Conservation (phyloP, 2,888 invertebrate species). For the Apotomis capreana region DNA sequence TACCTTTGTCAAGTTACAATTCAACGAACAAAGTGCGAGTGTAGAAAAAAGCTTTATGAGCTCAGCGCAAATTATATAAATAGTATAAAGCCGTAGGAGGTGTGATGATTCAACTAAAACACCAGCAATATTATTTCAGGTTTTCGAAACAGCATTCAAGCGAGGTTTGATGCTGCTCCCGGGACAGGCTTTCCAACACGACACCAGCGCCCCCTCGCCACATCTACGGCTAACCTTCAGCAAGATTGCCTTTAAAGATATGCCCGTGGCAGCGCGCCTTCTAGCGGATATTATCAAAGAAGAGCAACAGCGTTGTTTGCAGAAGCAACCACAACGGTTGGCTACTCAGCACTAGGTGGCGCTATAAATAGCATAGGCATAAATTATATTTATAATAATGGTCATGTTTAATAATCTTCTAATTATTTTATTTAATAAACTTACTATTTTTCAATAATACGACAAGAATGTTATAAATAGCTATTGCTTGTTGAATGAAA, state of each 20-base stretch:
- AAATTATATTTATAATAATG: constrained; percentile 14
- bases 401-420: background rate
- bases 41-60: no score
- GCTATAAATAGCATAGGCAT: constrained; percentile 12
- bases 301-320: constrained; percentile 70
- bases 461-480: no score
- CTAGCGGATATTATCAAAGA: constrained; percentile 85
- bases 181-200: constrained; percentile 88
- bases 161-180: constrained; percentile 88
- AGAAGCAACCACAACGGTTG: constrained; percentile 52
- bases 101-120: background rate
- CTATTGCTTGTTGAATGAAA: no score
- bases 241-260: constrained; percentile 85
- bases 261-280: constrained; percentile 84
- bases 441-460: no score
- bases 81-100: no score
- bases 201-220: constrained; percentile 84
- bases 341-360: constrained; percentile 52
- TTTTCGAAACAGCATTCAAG: constrained; percentile 83
- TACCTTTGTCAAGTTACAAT: no score
- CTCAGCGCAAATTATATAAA: no score
- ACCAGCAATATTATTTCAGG: constrained; percentile 53
- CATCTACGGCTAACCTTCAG: constrained; percentile 89
- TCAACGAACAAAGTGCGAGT: no score
- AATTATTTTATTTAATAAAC: background rate